Conservation (phyloP, 2,113 vertebrate genomes). For the Butorides virescens region DNA sequence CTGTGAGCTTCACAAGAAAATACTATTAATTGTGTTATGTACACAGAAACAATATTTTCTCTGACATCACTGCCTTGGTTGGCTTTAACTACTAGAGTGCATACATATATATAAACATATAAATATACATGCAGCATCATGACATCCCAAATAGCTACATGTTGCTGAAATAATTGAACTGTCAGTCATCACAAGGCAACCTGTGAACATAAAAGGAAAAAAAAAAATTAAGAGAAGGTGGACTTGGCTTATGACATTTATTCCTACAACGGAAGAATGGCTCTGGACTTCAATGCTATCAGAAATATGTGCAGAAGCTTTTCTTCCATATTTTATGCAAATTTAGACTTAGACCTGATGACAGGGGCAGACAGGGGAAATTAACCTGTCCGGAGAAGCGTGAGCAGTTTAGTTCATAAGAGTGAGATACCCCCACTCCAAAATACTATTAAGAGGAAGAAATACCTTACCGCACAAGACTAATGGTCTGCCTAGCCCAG, state of each 20-base stretch:
- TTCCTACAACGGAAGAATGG: not conserved
- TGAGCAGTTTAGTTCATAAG: not conserved
- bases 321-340: not conserved
- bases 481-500: not conserved
- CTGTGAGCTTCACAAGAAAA: not conserved
- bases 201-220: not conserved
- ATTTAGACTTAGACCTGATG: not conserved
- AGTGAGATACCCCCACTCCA: not conserved
- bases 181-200: not conserved
- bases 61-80: fast-evolving
- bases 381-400: not conserved
- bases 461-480: not conserved
- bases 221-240: not conserved
- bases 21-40: not conserved
- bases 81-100: not conserved
- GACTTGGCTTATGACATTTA: not conserved
- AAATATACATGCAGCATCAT: not conserved
- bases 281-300: not conserved
- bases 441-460: not conserved
- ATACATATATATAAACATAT: not conserved
- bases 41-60: not conserved
- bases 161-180: not conserved
- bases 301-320: not conserved
- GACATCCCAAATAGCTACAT: not conserved
- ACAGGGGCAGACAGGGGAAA: not conserved